phyloP scores from a whole-genome alignment of 2,797 vertebrate genomes.

The Epinephelus malabaricus region DNA sequence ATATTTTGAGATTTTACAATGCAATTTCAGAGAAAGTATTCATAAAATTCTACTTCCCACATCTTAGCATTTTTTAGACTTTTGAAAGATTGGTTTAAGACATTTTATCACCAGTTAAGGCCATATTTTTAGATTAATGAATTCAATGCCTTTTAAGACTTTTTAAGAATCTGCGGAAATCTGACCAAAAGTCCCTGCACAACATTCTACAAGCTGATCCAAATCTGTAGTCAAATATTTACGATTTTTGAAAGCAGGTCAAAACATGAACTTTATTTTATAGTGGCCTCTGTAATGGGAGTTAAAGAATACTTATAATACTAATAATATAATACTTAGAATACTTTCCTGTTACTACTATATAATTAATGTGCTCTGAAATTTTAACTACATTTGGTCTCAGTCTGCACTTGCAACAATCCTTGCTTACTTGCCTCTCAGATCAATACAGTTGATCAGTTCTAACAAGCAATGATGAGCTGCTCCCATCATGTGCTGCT shows the following conservation, averaged over 20 bases:
- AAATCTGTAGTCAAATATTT: background rate
- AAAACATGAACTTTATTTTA: background rate
- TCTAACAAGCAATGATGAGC: constrained; percentile 47
- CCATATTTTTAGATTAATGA: too few relatives aligned
- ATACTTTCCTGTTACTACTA: background rate
- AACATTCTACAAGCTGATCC: background rate
- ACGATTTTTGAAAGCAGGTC: background rate
- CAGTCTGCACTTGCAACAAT: background rate
- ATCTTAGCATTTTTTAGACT: too few relatives aligned
- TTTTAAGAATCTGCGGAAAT: too few relatives aligned
- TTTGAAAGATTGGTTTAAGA: too few relatives aligned
- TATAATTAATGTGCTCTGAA: background rate
- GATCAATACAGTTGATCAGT: constrained; percentile 45
- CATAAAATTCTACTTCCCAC: too few relatives aligned
- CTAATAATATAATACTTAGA: too few relatives aligned
- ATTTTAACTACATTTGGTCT: background rate
- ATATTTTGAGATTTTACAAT: too few relatives aligned
- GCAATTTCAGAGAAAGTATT: too few relatives aligned
- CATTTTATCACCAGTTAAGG: too few relatives aligned
- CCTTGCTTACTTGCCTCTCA: constrained; percentile 4
- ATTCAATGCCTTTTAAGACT: too few relatives aligned
- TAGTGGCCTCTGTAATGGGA: background rate
- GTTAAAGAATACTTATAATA: background rate
- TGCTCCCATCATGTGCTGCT: constrained; percentile 36
- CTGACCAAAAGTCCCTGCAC: background rate